Evolutionary conservation across 2,797 vertebrate species (phyloP), one percentile per base, ranked within the genome.

Genomic region (Platalea minor): DNA sequence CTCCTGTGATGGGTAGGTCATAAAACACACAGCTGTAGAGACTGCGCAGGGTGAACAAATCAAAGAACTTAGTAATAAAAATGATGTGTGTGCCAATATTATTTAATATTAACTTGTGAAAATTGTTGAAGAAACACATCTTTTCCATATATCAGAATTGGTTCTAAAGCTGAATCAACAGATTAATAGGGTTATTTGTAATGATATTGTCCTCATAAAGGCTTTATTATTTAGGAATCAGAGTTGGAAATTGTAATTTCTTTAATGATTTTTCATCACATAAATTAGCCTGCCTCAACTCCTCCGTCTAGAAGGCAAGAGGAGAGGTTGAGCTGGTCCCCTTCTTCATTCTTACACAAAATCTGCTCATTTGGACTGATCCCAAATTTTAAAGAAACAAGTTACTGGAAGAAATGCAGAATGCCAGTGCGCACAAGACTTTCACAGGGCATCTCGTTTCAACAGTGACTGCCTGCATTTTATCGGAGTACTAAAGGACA

Each of bases 321-420:
- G 59, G 85, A 76, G 77, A 97, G 94, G 86, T 85, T 83, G 74
- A 95, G 83, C 92, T 84, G 87, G 94, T 96, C 88, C 82, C 92
- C 91, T 91, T 97, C 92, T 92, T 95, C 93, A 86, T 96, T 96
- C 93, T 95, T 97, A 96, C 95, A 96, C 96, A 97, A 97, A 97
- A 97, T 97, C 97, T 96, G 97, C 91, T 92, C 92, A 60, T 95
- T 97, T 96, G 92, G 83, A 91, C 17, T 3, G 54, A 73, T 94
- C 91, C 96, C 95, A 97, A 97, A 94, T 91, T 94, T 96, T 95
- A 94, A 95, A 96, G 96, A 97, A 97, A 91, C 93, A 91, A 95
- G 93, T 96, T 96, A 90, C 95, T 86, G 91, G 94, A 96, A 97
- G 83, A 97, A 97, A 92, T 33, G 84, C 83, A 88, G 93, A 89